A percentile compares a stretch with the other conserved stretches of the same genome.
Conservation (phyloP, 2,888 invertebrate species). For the Dryococelus australis region DNA sequence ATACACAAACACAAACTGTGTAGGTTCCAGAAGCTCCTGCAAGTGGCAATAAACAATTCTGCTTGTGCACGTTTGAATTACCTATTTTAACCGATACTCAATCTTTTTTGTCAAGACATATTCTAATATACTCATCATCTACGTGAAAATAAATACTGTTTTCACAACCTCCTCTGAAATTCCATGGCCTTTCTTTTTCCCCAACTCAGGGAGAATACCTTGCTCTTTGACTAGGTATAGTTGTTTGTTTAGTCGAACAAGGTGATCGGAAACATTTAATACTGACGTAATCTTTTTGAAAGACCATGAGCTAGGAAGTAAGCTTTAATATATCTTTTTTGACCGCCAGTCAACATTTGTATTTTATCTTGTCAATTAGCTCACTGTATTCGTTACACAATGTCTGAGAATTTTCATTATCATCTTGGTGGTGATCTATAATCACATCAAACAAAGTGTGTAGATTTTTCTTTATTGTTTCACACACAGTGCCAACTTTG, state of each 20-base stretch:
- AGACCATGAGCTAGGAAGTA: background rate
- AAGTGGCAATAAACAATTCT: background rate
- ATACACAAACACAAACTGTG: slow-evolving; percentile 4
- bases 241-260: background rate
- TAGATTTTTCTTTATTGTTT: background rate
- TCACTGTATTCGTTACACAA: background rate
- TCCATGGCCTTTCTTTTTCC: background rate
- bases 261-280: background rate
- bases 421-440: background rate
- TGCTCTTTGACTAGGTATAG: background rate
- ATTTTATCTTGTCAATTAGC: background rate
- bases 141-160: background rate
- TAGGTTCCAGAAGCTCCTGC: slow-evolving; percentile 12
- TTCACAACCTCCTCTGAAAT: background rate
- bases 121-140: background rate
- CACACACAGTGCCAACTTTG: background rate
- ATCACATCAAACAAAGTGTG: background rate
- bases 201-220: background rate
- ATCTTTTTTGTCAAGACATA: background rate
- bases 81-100: slow-evolving; percentile 3
- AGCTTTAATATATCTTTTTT: background rate
- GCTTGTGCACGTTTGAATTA: background rate
- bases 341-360: background rate
- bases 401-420: background rate
- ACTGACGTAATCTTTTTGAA: background rate